Base-by-base conservation (phyloP, 2,888 invertebrate genomes). In the Mechanitis messenoides region DNA sequence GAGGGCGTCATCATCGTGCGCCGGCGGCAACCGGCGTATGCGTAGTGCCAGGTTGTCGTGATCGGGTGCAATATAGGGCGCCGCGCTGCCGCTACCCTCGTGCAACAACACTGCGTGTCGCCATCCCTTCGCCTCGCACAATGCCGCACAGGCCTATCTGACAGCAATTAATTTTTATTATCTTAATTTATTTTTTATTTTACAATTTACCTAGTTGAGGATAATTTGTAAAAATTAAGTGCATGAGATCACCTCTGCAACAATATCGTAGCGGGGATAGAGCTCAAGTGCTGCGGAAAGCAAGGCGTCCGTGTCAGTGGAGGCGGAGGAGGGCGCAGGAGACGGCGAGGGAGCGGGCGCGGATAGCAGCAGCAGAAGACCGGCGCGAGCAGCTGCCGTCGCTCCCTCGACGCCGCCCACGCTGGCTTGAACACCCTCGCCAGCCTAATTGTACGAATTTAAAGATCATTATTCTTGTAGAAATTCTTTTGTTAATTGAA, bases 51-150 rank as follows among this genome's bases (percentile, higher is more conserved):
- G 74, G 28, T 65, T 64, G 59, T 70, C 74, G 56, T 66, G 65
- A 65, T 73, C 74, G 28, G 68, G 70, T 45, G 69, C 61, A 38
- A 74, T 64, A 75, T 70, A 58, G 54, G 65, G 64, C 45, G 62
- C 62, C 56, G 67, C 59, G 35, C 60, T 68, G 31, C 82, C 81
- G 63, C 80, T 75, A n/a, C 78, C 83, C 68, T 75, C 82, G 78
- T 87, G 84, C 74, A 88, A 78, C 70, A 87, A 68, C 70, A 83
- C 87, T n/a, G 82, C 86, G 54, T 72, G 71, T 59, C 60, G 55
- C 88, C 88, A 87, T n/a, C 80, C 84, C 72, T 87, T 87, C 35
- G 76, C 84, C 60, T 59, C 68, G 65, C 77, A 76, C 64, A 87
- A 75, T 46, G 74, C 83, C 38, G 70, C 75, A 57, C 79, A 77